Percentiles rank a stretch among this genome's conserved stretches.
Evolutionary conservation across 1,140 invertebrate species (phyloP).

Genomic region (Luehdorfia chinensis): DNA sequence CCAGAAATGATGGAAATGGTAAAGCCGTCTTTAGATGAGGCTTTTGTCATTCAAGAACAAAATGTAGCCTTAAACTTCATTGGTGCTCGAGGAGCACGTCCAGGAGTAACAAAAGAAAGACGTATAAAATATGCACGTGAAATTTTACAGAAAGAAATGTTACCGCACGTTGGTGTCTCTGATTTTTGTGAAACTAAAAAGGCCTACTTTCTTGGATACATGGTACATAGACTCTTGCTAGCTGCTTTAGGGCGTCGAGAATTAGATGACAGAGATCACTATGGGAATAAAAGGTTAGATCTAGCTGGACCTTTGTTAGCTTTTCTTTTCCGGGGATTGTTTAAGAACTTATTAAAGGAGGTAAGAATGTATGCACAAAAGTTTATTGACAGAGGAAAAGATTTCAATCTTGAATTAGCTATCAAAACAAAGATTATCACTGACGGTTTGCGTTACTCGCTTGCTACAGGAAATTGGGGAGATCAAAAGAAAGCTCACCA

Average conservation of each 20-base stretch:
- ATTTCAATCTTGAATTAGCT: constrained; percentile 97
- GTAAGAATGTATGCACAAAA: constrained; percentile 99
- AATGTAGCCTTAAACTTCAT: constrained; percentile 99
- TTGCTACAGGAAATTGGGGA: constrained; percentile 99
- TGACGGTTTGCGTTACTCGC: constrained; percentile 97
- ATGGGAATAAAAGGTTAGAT: constrained; percentile 98
- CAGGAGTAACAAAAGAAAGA: constrained; percentile 98
- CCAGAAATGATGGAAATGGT: constrained; percentile 99
- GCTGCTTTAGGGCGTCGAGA: constrained; percentile 97
- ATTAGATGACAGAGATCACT: constrained; percentile 99
- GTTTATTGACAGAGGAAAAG: constrained; percentile 98
- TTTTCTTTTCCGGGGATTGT: constrained; percentile 95
- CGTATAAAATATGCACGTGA: constrained; percentile 99
- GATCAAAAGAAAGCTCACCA: constrained; percentile 99
- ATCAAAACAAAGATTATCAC: constrained; percentile 99
- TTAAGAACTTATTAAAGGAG: constrained; percentile 96
- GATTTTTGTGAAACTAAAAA: constrained; percentile 99
- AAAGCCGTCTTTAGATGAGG: constrained; percentile 98
- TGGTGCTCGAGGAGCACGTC: constrained; percentile 95
- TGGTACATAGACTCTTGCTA: constrained; percentile 97
- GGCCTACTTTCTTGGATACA: constrained; percentile 98
- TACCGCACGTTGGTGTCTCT: constrained; percentile 98
- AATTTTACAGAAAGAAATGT: constrained; percentile 99
- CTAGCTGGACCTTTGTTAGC: constrained; percentile 97
- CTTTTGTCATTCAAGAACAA: constrained; percentile 99